Evolutionary conservation across 1,140 invertebrate species (phyloP).

Genomic region (Aphelenchoides fujianensis): DNA sequence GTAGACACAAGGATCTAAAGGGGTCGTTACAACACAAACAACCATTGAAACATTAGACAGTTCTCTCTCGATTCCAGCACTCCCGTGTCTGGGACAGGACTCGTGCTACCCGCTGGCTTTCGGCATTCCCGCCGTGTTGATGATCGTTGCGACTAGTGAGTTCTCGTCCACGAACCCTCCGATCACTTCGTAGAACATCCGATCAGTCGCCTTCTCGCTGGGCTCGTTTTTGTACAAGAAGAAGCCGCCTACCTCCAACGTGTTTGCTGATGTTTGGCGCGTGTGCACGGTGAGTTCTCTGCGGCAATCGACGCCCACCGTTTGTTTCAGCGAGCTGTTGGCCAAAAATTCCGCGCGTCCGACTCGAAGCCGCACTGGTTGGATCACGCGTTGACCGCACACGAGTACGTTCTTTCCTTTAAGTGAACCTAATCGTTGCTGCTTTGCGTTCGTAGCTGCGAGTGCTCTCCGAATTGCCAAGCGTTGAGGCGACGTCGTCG

Average conservation of each 20-base stretch:
- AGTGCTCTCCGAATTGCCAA: conserved; percentile 11
- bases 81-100: conserved; percentile 57
- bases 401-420: too few relatives aligned
- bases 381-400: conserved; percentile 8
- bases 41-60: neutral
- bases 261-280: neutral
- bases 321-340: neutral
- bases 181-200: too few relatives aligned
- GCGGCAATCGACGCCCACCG: too few relatives aligned
- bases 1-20: too few relatives aligned
- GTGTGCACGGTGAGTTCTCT: neutral
- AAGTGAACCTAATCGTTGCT: too few relatives aligned
- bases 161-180: too few relatives aligned
- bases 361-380: conserved; percentile 26
- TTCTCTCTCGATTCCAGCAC: too few relatives aligned
- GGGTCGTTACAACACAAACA: too few relatives aligned
- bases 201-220: conserved; percentile 70
- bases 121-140: conserved; percentile 62
- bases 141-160: conserved; percentile 63
- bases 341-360: conserved; percentile 61
- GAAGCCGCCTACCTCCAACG: neutral
- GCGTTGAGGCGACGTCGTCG: conserved; percentile 24
- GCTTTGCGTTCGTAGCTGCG: too few relatives aligned
- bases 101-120: conserved; percentile 62
- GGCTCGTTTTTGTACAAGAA: conserved; percentile 70